Base-by-base conservation (phyloP, 2,797 vertebrate species). In the Pseudopleuronectes americanus region DNA sequence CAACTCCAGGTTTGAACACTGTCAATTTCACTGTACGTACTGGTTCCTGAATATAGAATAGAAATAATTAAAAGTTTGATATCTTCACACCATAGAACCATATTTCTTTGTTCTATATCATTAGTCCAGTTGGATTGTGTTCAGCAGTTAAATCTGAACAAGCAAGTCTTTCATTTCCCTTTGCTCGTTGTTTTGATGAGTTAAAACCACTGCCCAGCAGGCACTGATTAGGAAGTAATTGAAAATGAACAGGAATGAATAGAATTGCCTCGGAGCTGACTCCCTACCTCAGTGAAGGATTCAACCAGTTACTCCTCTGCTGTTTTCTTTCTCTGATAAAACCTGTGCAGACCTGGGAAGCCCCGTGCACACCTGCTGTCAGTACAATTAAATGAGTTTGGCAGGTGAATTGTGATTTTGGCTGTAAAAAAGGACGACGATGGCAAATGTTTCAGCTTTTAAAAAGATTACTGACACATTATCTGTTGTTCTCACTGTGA, bases 171-270 rank as follows among this genome's bases (percentile, higher is more conserved):
- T 10, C 23, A 38, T 53, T 69, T 43, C 3, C 2, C 33, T 47
- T 55, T 16, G 43, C 52, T 31, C 63, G 36, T 61, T 76, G 45
- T 53, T 74, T 72, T 81, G 63, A 70, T 38, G 51, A 74, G 58
- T 74, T 24, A 64, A 70, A 28, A 62, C 51, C 74, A 38, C 60
- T 26, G 57, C 45, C 33, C 53, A 81, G 62, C 53, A 48, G 57
- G 22, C 19, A 33, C n/a, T 59, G 68, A 84, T 83, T 62, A 80
- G 58, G 54, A 8, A 7, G 67, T 49, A 75, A 85, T 60, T 61
- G 48, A 70, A 75, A 83, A 24, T 43, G 21, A 79, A 76, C 49
- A 58, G 12, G 61, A 55, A 68, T 2, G 8, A 14, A 61, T 41
- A 33, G 22, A 68, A 64, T 49, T 28, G 23, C 10, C 51, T 38